phyloP scores from a whole-genome alignment of 2,797 vertebrate species.

The Lacerta viridis region DNA sequence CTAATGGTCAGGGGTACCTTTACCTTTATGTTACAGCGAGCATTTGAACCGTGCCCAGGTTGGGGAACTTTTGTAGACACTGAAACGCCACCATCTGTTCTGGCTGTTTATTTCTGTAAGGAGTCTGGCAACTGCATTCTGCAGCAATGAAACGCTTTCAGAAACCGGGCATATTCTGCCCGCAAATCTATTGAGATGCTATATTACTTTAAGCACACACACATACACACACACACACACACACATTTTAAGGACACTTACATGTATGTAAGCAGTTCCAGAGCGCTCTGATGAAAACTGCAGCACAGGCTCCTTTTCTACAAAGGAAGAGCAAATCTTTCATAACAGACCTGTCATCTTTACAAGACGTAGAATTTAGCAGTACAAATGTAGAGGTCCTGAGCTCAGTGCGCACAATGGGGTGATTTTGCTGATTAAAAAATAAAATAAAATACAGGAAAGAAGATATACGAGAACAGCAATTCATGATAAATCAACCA shows the following conservation, averaged over 20 bases:
- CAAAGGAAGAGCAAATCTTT: not conserved
- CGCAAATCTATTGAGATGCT: not conserved
- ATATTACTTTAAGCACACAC: not conserved
- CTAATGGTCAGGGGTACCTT: no score
- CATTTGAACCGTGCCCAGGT: not conserved
- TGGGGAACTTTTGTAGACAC: not conserved
- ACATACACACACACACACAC: no score
- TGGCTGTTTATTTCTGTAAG: not conserved
- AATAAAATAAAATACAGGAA: constrained; percentile 70
- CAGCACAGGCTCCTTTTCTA: not conserved
- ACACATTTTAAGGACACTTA: no score
- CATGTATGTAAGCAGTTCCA: no score
- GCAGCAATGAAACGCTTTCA: not conserved
- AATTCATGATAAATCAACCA: constrained; percentile 74
- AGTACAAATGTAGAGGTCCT: constrained; percentile 68
- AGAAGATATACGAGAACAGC: constrained; percentile 62
- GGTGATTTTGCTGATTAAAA: constrained; percentile 46
- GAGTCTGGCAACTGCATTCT: not conserved
- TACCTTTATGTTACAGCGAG: not conserved
- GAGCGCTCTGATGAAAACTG: no score
- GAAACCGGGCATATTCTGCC: not conserved
- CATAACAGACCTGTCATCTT: not conserved
- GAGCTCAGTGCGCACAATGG: not conserved
- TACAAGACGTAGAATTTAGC: constrained; percentile 17
- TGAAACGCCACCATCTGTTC: not conserved